A percentile compares a stretch with the other conserved stretches of the same genome.
Evolutionary conservation across 2,888 invertebrate species (phyloP).

Genomic region (Ornithoptera priamus): DNA sequence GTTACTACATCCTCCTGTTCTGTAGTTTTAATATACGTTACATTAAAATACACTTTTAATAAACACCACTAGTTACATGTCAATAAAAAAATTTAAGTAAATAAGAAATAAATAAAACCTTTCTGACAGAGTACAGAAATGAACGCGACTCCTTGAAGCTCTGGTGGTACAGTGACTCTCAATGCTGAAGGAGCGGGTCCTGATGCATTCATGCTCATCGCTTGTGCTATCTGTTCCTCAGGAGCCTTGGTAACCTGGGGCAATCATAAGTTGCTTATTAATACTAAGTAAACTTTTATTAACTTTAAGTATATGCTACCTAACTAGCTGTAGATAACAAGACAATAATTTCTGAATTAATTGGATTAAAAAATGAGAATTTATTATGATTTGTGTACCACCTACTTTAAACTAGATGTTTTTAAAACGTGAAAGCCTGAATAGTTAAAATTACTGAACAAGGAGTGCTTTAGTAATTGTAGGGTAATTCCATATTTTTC

Average conservation of each 20-base stretch:
- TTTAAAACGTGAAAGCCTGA: not conserved
- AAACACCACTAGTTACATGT: too few species aligned
- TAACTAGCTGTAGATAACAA: not conserved
- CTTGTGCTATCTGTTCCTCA: conserved; percentile 82
- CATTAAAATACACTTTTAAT: too few species aligned
- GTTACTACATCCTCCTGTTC: conserved; percentile 95
- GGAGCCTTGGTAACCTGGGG: conserved; percentile 89
- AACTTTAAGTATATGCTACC: not conserved
- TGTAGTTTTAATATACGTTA: conserved; percentile 46
- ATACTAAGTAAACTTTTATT: not conserved
- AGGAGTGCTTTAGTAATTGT: too few species aligned
- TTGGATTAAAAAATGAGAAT: not conserved
- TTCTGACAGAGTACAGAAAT: conserved; percentile 97
- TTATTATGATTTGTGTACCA: not conserved
- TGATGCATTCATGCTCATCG: conserved; percentile 59
- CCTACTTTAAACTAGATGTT: not conserved
- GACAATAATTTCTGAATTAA: not conserved
- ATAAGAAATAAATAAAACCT: conserved; percentile 61
- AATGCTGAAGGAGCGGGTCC: conserved; percentile 86
- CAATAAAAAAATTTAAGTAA: conserved; percentile 12
- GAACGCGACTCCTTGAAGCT: conserved; percentile 96
- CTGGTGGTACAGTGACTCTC: conserved; percentile 94
- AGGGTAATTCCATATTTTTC: too few species aligned
- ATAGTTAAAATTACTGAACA: too few species aligned
- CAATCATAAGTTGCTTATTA: not conserved